These are phyloP conservation scores for Hyles euphorbiae DNA, from an alignment of 1,140 invertebrate genomes.

Conservation along the genomic window DNA sequence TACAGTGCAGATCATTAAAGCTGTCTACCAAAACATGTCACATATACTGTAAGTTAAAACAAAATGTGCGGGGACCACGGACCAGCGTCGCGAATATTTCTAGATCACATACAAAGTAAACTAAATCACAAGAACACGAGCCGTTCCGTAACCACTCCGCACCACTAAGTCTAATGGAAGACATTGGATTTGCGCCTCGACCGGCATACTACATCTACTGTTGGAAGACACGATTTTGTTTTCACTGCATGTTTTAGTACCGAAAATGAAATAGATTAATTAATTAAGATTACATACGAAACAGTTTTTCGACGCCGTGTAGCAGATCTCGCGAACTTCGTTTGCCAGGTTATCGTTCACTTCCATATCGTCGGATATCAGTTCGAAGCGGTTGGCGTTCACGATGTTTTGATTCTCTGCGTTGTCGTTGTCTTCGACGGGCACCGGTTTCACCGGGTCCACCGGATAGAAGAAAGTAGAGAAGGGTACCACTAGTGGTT, in stretches of 20 bases:
- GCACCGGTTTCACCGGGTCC: slow-evolving; percentile 61
- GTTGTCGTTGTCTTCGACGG: slow-evolving; percentile 56
- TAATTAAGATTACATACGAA: slow-evolving; percentile 69
- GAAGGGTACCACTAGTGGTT: slow-evolving; percentile 57
- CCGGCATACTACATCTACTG: slow-evolving; percentile 56
- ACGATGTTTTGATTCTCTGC: slow-evolving; percentile 56
- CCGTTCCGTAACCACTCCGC: slow-evolving; percentile 26
- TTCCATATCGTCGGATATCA: slow-evolving; percentile 59
- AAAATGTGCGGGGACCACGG: slow-evolving; percentile 21
- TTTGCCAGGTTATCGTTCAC: slow-evolving; percentile 76
- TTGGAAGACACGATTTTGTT: slow-evolving; percentile 74
- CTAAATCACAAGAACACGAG: slow-evolving; percentile 29
- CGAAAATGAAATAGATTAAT: slow-evolving; percentile 40
- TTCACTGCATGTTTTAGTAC: slow-evolving; percentile 53
- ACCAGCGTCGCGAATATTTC: slow-evolving; percentile 13
- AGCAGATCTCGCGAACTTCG: slow-evolving; percentile 74
- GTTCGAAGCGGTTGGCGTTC: slow-evolving; percentile 58
- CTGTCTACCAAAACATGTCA: slow-evolving; percentile 72
- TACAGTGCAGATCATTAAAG: slow-evolving; percentile 72
- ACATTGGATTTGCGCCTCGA: slow-evolving; percentile 40
- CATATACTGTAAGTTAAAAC: slow-evolving; percentile 50
- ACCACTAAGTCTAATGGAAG: slow-evolving; percentile 70
- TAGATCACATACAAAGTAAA: slow-evolving; percentile 35
- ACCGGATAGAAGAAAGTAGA: slow-evolving; percentile 58
- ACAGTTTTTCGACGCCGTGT: slow-evolving; percentile 50